phyloP scores from a whole-genome alignment of 92 coral and sea anemone genomes.

The Phymanthus crucifer region DNA sequence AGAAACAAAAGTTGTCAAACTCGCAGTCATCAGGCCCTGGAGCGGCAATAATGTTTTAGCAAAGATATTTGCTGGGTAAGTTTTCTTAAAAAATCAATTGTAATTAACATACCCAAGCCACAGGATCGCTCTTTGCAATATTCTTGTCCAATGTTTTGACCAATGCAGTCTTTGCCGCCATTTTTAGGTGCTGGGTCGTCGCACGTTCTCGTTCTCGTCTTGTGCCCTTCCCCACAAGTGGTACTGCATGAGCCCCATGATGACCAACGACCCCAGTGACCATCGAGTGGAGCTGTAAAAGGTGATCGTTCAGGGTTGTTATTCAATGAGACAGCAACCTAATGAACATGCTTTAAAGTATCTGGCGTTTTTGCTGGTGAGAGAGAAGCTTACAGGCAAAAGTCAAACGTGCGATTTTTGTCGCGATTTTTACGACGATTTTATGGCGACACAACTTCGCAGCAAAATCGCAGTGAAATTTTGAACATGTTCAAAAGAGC shows the following conservation, averaged over 20 bases:
- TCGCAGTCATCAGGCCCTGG: constrained; percentile 68
- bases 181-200: constrained; percentile 73
- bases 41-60: constrained; percentile 5
- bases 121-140: constrained; percentile 60
- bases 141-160: constrained; percentile 9
- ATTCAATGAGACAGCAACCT: no score
- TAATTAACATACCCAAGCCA: constrained; percentile 60
- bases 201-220: constrained; percentile 66
- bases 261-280: constrained; percentile 95
- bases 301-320: no score
- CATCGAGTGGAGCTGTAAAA: constrained; percentile 76
- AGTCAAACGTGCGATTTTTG: no score
- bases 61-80: not conserved
- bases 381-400: no score
- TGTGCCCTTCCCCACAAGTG: constrained; percentile 68
- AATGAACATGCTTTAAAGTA: no score
- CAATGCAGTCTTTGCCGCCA: constrained; percentile 62
- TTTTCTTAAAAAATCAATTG: not conserved
- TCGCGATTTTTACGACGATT: no score
- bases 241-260: constrained; percentile 73
- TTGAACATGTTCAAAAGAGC: no score
- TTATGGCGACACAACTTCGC: no score
- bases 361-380: no score
- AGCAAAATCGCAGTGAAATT: no score
- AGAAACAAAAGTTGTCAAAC: constrained; percentile 49